Evolutionary conservation across 2,797 vertebrate species (phyloP).

Genomic region (Valencia hispanica): DNA sequence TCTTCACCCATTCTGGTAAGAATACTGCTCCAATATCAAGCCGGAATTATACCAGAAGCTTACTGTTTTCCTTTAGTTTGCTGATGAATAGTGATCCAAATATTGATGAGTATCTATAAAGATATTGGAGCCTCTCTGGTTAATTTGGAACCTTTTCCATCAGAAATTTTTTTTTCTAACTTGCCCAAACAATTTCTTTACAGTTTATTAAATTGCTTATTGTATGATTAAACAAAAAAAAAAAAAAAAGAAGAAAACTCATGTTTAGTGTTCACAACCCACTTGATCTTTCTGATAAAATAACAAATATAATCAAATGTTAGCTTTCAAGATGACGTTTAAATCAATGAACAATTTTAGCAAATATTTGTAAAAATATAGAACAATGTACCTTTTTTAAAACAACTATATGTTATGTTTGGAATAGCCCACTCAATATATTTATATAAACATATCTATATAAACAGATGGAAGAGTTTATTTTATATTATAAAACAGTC

Average conservation of each 20-base stretch:
- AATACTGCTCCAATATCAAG: not conserved
- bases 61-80: not conserved
- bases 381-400: not conserved
- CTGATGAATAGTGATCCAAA: not conserved
- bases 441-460: not conserved
- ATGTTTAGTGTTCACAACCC: not conserved
- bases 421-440: no score
- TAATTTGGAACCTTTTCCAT: not conserved
- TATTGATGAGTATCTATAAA: not conserved
- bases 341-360: not conserved
- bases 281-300: not conserved
- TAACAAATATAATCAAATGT: not conserved
- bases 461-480: not conserved
- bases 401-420: not conserved
- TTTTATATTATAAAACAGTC: not conserved
- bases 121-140: not conserved
- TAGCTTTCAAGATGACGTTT: not conserved
- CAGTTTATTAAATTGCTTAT: not conserved
- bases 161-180: not conserved
- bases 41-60: not conserved
- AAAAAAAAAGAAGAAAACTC: not conserved
- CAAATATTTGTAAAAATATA: not conserved
- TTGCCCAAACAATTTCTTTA: not conserved
- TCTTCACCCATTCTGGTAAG: no score
- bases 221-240: not conserved